Evolutionary conservation across 1,140 invertebrate species (phyloP).

Genomic region (Parapsyche elsis): DNA sequence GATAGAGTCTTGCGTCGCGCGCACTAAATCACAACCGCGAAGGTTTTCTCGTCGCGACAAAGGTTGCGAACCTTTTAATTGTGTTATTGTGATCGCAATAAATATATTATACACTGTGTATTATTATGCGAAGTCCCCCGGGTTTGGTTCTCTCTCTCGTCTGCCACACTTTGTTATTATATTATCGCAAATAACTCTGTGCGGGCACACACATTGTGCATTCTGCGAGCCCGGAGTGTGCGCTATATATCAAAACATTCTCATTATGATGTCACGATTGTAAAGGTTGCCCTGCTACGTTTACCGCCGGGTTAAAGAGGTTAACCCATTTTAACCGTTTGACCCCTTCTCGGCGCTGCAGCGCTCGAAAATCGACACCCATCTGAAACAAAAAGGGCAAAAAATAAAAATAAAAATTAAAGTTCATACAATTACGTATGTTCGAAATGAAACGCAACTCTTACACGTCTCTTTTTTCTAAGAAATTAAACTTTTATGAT

Average conservation of each 20-base stretch:
- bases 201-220: conserved; percentile 24
- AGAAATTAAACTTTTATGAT: too few species aligned
- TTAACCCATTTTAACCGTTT: conserved; percentile 32
- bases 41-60: conserved; percentile 6
- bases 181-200: background rate
- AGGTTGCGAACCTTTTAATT: conserved; percentile 53
- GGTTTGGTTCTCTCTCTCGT: background rate
- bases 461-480: too few species aligned
- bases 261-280: conserved; percentile 55
- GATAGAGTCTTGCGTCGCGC: too few species aligned
- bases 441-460: too few species aligned
- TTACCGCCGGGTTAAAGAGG: conserved; percentile 48
- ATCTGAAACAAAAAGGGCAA: too few species aligned
- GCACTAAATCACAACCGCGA: conserved; percentile 12
- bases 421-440: too few species aligned
- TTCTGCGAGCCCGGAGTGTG: conserved; percentile 47
- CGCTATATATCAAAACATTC: conserved; percentile 55
- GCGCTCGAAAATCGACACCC: background rate
- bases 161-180: conserved; percentile 26
- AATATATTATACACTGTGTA: conserved; percentile 25
- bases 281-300: conserved; percentile 35
- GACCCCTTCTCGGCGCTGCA: background rate
- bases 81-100: conserved; percentile 50
- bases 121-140: conserved; percentile 6
- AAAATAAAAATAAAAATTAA: too few species aligned